Evolutionary conservation across 2,797 vertebrate species (phyloP), one percentile per base, ranked within the genome.

Genomic region (Chrysocyon brachyurus): DNA sequence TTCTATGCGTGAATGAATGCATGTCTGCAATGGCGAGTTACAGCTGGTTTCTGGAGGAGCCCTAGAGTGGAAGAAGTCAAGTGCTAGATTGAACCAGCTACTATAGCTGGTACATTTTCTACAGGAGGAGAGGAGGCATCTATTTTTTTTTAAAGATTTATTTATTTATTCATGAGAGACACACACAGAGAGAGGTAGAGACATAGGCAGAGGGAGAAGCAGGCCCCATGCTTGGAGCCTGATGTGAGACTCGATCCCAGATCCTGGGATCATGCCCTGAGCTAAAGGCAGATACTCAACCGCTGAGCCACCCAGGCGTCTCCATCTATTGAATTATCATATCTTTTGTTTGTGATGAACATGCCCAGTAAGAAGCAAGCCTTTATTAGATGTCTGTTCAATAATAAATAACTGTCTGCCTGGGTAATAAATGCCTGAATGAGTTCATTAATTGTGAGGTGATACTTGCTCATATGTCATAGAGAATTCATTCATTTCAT

Each of bases 1-100:
- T 19, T 31, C 66, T 24, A 22, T 70, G 6, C 9, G 6, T 6
- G 52, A 36, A 54, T 1, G 12, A 14, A 22, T 70, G 2, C 1
- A 12, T 22, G n/a, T 33, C 3, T n/a, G 0, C 9, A 36, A 2
- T 3, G 54, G 1, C 31, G 14, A 72, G 16, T 1, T 5, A 10
- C 11, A 14, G 19, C 15, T 63, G 57, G 77, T 59, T 10, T 73
- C 85, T 5, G 40, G 14, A 46, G n/a, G 0, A 19, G 33, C 12
- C 73, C 6, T 24, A 19, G 3, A 52, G 1, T 16, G 12, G 36
- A 12, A 87, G 14, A 28, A 8, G 9, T 36, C 61, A 7, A 28
- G 9, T 12, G 3, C 15, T 31, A 0, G 19, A 72, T 40, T n/a
- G 70, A 70, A 16, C 61, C 8, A 16, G 22, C 11, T 24, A 2